Evolutionary conservation across 2,113 vertebrate species (phyloP).

Genomic region (Pholis gunnellus): DNA sequence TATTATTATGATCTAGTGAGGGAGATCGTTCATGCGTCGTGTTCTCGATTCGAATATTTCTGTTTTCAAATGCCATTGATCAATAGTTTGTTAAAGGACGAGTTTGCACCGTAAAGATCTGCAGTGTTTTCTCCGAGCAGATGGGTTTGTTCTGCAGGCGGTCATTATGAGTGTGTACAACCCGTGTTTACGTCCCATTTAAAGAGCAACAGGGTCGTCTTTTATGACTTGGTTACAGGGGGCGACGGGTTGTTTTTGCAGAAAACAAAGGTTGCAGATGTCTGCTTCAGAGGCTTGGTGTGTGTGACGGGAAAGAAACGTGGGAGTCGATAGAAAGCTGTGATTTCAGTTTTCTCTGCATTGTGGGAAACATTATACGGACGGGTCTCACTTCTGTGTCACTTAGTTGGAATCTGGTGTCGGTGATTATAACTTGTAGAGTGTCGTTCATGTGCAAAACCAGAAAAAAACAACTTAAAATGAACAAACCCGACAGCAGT

Average conservation of each 20-base stretch:
- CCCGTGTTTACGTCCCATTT: neutral
- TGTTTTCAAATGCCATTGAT: neutral
- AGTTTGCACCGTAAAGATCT: neutral
- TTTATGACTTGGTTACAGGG: conserved; percentile 24
- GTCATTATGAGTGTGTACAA: neutral
- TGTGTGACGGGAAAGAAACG: neutral
- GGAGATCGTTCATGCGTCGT: neutral
- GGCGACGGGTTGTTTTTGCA: neutral
- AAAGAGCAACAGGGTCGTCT: neutral
- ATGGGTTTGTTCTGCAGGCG: neutral
- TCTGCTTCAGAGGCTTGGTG: neutral
- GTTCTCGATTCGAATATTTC: neutral
- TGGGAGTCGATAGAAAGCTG: neutral
- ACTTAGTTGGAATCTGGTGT: neutral
- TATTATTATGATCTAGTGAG: conserved; percentile 41
- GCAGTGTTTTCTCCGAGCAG: neutral
- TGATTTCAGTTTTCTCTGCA: neutral
- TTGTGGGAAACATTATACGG: neutral
- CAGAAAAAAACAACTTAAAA: neutral
- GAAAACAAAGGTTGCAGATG: neutral
- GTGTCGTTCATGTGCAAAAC: neutral
- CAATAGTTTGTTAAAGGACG: neutral
- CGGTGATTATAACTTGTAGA: neutral
- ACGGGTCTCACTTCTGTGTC: neutral
- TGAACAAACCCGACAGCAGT: neutral